phyloP scores from a whole-genome alignment of 92 coral and sea anemone genomes.

The Zoanthus sociatus region DNA sequence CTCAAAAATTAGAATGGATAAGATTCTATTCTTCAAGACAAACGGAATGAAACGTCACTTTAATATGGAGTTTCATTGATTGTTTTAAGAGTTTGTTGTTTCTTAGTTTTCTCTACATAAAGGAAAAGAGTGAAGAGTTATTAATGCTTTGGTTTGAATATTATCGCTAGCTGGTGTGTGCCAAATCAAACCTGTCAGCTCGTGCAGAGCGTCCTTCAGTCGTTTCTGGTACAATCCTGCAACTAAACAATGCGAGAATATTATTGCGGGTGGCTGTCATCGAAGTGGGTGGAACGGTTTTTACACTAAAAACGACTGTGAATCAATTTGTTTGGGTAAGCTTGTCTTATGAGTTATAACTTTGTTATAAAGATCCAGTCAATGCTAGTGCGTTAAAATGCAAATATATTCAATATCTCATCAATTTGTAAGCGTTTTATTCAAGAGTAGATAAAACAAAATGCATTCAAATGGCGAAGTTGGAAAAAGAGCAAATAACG shows the following conservation, averaged over 20 bases:
- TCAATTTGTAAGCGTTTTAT: too few species aligned
- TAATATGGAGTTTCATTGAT: background rate
- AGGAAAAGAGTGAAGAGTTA: background rate
- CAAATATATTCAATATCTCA: too few species aligned
- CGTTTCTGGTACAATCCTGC: conserved; percentile 71
- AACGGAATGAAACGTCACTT: background rate
- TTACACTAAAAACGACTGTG: conserved; percentile 68
- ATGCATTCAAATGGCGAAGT: too few species aligned
- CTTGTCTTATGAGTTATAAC: background rate
- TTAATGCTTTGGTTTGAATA: background rate
- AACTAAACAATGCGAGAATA: conserved; percentile 62
- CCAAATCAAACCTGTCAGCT: conserved; percentile 79
- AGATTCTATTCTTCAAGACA: too few species aligned
- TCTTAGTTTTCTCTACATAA: background rate
- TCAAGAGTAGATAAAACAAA: too few species aligned
- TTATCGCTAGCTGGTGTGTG: conserved; percentile 72
- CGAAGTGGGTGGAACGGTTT: conserved; percentile 98
- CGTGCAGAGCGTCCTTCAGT: conserved; percentile 80
- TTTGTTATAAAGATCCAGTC: too few species aligned
- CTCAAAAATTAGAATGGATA: too few species aligned
- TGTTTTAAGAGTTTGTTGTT: background rate
- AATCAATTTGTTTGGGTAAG: conserved; percentile 72
- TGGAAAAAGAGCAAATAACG: too few species aligned
- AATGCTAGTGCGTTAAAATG: too few species aligned
- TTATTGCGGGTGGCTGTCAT: conserved; percentile 93